phyloP scores from a whole-genome alignment of 2,888 invertebrate species.

The Anarsia innoxiella region DNA sequence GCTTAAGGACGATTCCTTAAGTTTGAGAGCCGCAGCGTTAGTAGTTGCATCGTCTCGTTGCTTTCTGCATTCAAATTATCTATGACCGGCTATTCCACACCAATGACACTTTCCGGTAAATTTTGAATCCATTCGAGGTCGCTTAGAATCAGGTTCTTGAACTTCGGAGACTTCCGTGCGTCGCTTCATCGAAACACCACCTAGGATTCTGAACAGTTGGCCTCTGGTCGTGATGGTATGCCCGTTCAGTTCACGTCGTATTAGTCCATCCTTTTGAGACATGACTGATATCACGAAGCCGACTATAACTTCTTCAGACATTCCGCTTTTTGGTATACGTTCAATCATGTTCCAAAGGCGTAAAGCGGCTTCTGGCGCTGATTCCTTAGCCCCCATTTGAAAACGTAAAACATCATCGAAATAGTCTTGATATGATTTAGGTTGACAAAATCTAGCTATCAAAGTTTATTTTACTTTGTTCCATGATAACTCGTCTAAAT shows the following conservation, averaged over 20 bases:
- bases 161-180: slow-evolving; percentile 8
- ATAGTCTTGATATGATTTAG: slow-evolving; percentile 14
- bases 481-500: slow-evolving; percentile 11
- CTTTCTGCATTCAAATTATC: slow-evolving; percentile 5
- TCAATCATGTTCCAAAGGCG: slow-evolving; percentile 8
- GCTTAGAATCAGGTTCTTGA: slow-evolving; percentile 5
- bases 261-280: slow-evolving; percentile 3
- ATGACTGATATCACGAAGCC: slow-evolving; percentile 3
- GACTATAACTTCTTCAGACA: slow-evolving; percentile 7
- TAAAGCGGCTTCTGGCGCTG: slow-evolving; percentile 9
- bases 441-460: slow-evolving; percentile 13
- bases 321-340: slow-evolving; percentile 14
- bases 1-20: background rate
- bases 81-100: slow-evolving; percentile 9
- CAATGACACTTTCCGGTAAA: slow-evolving; percentile 14
- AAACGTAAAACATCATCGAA: slow-evolving; percentile 15
- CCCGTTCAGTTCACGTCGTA: slow-evolving; percentile 15
- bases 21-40: background rate
- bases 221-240: slow-evolving; percentile 13
- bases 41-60: background rate
- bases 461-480: slow-evolving; percentile 10
- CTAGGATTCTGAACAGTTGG: slow-evolving; percentile 19
- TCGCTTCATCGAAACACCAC: slow-evolving; percentile 15
- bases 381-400: slow-evolving; percentile 14
- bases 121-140: slow-evolving; percentile 4